A percentile compares a stretch with the other conserved stretches of the same genome.
Conservation (phyloP, 2,113 vertebrate genomes). For the Sakesphorus luctuosus region DNA sequence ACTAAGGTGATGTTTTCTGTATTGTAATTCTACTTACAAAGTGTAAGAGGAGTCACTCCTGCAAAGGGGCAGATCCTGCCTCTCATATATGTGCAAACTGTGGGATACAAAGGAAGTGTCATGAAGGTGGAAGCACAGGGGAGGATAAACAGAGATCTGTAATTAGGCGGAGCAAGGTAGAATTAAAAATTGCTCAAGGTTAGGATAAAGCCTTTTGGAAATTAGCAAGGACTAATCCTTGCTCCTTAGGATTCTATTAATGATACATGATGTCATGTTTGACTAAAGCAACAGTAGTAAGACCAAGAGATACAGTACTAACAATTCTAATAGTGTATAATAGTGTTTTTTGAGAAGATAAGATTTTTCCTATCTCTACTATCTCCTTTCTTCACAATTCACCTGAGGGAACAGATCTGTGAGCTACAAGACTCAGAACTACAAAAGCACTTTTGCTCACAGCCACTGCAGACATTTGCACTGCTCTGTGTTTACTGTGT, state of each 20-base stretch:
- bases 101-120: neutral
- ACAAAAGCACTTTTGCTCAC: neutral
- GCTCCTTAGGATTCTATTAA: neutral
- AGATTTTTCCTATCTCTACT: neutral
- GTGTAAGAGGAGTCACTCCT: neutral
- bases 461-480: neutral
- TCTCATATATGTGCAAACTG: neutral
- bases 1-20: conserved; percentile 4
- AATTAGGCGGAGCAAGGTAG: neutral
- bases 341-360: neutral
- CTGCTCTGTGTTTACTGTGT: neutral
- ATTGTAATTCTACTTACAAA: neutral
- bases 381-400: neutral
- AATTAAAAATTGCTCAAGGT: neutral
- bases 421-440: neutral
- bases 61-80: rapidly evolving
- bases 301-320: neutral
- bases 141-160: neutral
- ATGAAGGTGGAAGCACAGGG: neutral
- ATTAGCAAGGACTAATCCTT: neutral
- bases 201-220: neutral
- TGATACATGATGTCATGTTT: neutral
- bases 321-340: neutral
- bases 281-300: neutral
- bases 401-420: neutral